Base-by-base conservation (phyloP, 2,113 vertebrate genomes). In the Chlamydotis undulata region DNA sequence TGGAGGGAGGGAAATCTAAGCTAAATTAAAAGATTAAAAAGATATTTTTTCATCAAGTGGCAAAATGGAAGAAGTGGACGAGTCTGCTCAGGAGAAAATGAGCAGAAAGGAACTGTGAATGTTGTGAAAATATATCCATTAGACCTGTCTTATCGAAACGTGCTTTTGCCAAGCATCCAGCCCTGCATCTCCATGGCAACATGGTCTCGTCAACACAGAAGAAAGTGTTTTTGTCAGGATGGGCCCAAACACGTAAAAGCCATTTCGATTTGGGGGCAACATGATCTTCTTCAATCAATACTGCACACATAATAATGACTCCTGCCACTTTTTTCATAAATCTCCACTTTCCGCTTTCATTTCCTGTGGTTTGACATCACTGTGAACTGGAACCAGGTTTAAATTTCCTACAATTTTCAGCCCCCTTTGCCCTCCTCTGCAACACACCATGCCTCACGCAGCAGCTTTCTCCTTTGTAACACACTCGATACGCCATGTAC, bases 11-110 rank as follows among this genome's bases (percentile, higher is more conserved):
- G 90, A 94, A 96, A 97, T 97, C 94, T 95, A 93, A 96, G 90
- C 90, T 96, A 97, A 97, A 97, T 97, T 96, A 97, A 97, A 97
- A 97, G 96, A 97, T 95, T 97, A 94, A 92, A 97, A 96, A 94
- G 94, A 97, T 96, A 96, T 96, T 96, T 97, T 96, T 96, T 94
- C 94, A 96, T 96, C 94, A 89, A 97, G 94, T 94, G 90, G 77
- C 50, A 96, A 97, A 97, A 97, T 97, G 93, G 96, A 97, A 97
- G 96, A 82, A 96, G 95, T 95, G 95, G 95, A 96, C 5, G 28
- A 94, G 87, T 82, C 95, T 97, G 90, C 93, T 94, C 85, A 83
- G 93, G 94, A 97, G 96, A 97, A 97, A 97, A 97, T 96, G 95
- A 97, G 83, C 94, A 97, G 92, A 97, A 97, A 97, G 83, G 91